Evolutionary conservation across 2,888 invertebrate genomes (phyloP).

Genomic region (Molorchus minor): DNA sequence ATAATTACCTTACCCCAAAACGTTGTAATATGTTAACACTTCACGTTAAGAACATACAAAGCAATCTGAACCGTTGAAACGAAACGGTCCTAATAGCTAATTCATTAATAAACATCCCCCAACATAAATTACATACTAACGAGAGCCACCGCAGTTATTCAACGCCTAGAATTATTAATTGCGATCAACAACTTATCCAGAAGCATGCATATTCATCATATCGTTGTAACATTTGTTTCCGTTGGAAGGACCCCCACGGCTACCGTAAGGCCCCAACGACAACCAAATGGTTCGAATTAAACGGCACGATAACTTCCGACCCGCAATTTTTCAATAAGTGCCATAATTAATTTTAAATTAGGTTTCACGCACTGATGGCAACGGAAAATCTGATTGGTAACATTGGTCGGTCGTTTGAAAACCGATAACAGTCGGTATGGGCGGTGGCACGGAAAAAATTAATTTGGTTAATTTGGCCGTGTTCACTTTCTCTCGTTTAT

Average conservation of each 20-base stretch:
- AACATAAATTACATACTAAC: neutral
- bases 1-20: no score
- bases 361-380: constrained; percentile 10
- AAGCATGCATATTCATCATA: constrained; percentile 22
- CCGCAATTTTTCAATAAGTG: constrained; percentile 22
- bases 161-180: constrained; percentile 21
- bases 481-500: neutral
- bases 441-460: neutral
- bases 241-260: constrained; percentile 19
- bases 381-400: constrained; percentile 14
- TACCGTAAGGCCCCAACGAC: constrained; percentile 13
- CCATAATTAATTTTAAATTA: constrained; percentile 19
- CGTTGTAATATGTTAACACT: no score
- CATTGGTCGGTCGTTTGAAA: neutral
- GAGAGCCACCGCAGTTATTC: neutral
- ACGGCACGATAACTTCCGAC: constrained; percentile 8
- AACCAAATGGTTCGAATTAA: constrained; percentile 17
- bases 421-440: neutral
- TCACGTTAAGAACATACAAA: no score
- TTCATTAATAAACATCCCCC: neutral
- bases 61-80: no score
- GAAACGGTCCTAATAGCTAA: neutral
- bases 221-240: constrained; percentile 23
- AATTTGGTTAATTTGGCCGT: neutral
- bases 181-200: constrained; percentile 17